A percentile compares a stretch with the other conserved stretches of the same genome.
phyloP scores from a whole-genome alignment of 2,888 invertebrate genomes.

The Trachelus stipa region DNA sequence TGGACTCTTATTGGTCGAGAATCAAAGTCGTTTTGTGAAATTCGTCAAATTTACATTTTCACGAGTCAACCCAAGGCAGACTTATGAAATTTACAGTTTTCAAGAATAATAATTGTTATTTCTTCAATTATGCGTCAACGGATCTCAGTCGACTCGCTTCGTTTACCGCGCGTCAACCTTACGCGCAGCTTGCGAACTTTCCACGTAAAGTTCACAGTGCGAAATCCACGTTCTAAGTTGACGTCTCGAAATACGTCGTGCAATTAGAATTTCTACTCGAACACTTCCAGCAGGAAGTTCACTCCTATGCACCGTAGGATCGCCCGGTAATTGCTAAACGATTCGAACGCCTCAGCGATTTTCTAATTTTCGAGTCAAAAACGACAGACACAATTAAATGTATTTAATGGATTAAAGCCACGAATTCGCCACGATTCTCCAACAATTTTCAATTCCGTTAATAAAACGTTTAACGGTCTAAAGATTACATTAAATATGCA shows the following conservation, averaged over 20 bases:
- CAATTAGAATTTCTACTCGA: not conserved
- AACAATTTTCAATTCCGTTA: not conserved
- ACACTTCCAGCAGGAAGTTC: not conserved
- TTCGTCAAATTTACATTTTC: not conserved
- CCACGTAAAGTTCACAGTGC: not conserved
- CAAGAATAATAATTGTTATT: not conserved
- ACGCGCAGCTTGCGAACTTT: not conserved
- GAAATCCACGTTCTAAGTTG: not conserved
- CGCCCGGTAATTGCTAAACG: not conserved
- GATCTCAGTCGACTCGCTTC: not conserved
- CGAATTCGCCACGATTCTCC: not conserved
- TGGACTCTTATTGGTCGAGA: not conserved
- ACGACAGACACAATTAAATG: not conserved
- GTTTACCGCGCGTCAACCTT: not conserved
- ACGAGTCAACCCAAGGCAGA: not conserved
- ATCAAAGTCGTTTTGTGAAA: not conserved
- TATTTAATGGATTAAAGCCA: not conserved
- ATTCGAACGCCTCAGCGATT: not conserved
- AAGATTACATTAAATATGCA: not conserved
- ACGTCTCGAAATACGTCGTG: not conserved
- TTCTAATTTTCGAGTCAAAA: not conserved
- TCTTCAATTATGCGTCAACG: not conserved
- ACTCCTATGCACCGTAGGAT: not conserved
- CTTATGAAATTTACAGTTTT: not conserved
- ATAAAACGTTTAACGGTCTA: not conserved